Conservation (phyloP, 2,888 invertebrate genomes). For the Dioctria linearis region DNA sequence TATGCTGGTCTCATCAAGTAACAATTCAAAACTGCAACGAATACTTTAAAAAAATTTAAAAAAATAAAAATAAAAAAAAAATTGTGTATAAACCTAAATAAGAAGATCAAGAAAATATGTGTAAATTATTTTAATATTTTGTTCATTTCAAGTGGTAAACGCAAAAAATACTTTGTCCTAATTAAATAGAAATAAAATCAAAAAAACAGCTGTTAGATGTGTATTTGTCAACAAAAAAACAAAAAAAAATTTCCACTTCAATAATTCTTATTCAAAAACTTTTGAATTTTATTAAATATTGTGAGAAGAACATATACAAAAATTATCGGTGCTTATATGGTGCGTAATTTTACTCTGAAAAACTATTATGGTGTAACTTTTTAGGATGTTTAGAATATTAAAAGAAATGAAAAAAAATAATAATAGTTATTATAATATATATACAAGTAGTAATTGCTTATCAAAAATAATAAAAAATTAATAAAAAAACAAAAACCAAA, state of each 20-base stretch:
- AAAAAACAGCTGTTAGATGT: too few relatives aligned
- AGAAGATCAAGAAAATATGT: neutral
- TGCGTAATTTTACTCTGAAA: conserved; percentile 7
- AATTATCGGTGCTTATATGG: conserved; percentile 17
- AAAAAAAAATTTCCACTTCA: too few relatives aligned
- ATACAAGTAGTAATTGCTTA: too few relatives aligned
- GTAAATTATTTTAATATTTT: neutral
- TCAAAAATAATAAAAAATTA: too few relatives aligned
- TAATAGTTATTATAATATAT: neutral
- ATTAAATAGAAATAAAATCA: too few relatives aligned
- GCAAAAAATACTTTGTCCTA: too few relatives aligned
- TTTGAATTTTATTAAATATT: conserved; percentile 1
- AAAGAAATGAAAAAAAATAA: neutral
- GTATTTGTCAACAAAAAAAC: too few relatives aligned
- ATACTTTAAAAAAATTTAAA: neutral
- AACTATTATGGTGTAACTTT: neutral
- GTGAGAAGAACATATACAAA: neutral
- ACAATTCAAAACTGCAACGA: neutral
- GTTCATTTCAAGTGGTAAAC: too few relatives aligned
- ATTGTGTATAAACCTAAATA: neutral
- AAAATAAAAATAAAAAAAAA: neutral
- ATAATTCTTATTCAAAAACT: neutral
- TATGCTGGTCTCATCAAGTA: neutral
- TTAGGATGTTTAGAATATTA: conserved; percentile 1
- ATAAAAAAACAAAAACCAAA: too few relatives aligned